A percentile compares a stretch with the other conserved stretches of the same genome.
phyloP scores from a whole-genome alignment of 53 echinoderm and acorn worm genomes.

The Arbacia lixula region DNA sequence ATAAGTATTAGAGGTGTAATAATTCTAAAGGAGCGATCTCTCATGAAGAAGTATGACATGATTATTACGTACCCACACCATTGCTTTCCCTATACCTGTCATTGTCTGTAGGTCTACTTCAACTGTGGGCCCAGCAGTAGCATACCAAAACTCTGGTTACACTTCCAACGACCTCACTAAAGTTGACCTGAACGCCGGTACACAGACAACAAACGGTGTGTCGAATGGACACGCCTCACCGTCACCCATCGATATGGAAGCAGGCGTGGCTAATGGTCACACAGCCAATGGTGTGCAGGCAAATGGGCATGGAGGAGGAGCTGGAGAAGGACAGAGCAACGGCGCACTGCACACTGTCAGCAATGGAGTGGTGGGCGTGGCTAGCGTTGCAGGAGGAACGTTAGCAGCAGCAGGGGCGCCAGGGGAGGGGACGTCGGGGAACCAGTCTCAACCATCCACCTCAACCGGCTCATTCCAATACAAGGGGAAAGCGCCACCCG shows the following conservation, averaged over 20 bases:
- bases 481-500: conserved; percentile 46
- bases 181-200: background rate
- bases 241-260: background rate
- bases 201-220: conserved; percentile 17
- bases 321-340: too few relatives aligned
- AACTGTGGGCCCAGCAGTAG: conserved; percentile 13
- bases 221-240: background rate
- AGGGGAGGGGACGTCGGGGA: too few relatives aligned
- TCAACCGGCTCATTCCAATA: background rate
- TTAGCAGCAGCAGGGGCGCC: too few relatives aligned
- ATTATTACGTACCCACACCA: too few relatives aligned
- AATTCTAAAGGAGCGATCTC: too few relatives aligned
- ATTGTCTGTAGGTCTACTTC: background rate
- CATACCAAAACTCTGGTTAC: conserved; percentile 41
- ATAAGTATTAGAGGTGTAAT: too few relatives aligned
- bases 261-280: conserved; percentile 4
- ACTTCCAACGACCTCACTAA: background rate
- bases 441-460: background rate
- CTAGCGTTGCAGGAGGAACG: background rate
- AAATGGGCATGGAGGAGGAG: too few relatives aligned
- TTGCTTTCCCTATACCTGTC: background rate
- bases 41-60: too few relatives aligned
- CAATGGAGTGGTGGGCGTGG: conserved; percentile 27
- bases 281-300: background rate
- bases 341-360: background rate